Percentiles rank a stretch among this genome's conserved stretches.
Conservation (phyloP, 2,888 invertebrate genomes). For the Drosophila mimica region DNA sequence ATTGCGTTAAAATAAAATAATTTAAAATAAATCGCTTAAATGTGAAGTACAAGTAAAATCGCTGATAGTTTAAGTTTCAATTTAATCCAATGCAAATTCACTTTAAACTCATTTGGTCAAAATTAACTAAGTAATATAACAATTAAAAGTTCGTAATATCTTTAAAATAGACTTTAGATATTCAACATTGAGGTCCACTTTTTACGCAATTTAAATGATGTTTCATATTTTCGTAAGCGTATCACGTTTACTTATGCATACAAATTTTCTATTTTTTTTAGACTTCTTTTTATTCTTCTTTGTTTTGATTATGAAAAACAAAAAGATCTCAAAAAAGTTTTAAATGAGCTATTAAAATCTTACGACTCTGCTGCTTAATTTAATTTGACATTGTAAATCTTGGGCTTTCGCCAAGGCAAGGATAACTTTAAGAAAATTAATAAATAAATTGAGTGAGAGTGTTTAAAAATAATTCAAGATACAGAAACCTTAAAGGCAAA, state of each 20-base stretch:
- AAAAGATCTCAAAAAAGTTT: conserved; percentile 43
- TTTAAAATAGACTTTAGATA: not conserved
- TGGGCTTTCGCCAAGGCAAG: not conserved
- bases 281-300: not conserved
- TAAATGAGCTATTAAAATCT: conserved; percentile 62
- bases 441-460: not conserved
- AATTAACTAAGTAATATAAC: not conserved
- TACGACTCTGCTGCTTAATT: conserved; percentile 51
- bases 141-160: not conserved
- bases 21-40: not conserved
- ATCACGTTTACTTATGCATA: conserved; percentile 23
- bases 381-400: conserved; percentile 49
- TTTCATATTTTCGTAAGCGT: conserved; percentile 16
- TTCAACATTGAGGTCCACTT: not conserved
- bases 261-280: not conserved
- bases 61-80: not conserved
- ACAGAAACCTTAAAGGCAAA: conserved; percentile 4
- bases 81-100: not conserved
- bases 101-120: not conserved
- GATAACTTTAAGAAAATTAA: not conserved
- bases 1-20: not conserved
- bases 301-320: not conserved
- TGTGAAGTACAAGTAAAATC: not conserved
- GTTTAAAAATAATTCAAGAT: not conserved
- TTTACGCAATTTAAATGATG: conserved; percentile 5